Conservation (phyloP, 2,888 invertebrate species). For the Eilema caniola region DNA sequence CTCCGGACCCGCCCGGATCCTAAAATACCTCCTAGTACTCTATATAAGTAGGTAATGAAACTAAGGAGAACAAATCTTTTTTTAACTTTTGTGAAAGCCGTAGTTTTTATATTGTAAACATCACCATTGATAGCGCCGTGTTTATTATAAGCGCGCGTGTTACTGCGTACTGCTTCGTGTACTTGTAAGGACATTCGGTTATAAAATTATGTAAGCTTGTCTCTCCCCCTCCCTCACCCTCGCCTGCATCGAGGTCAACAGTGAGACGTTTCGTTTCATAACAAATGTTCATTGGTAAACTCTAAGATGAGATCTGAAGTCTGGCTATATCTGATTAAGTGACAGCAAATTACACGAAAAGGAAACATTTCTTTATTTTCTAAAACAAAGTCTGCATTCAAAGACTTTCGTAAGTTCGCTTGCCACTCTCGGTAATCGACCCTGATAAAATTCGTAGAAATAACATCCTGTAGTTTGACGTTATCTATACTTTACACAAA, state of each 20-base stretch:
- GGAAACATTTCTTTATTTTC: too few species aligned
- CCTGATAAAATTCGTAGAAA: too few species aligned
- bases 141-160: conserved; percentile 34
- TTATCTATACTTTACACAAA: too few species aligned
- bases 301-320: not conserved
- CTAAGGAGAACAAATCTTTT: conserved; percentile 33
- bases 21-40: conserved; percentile 44
- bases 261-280: not conserved
- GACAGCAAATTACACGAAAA: too few species aligned
- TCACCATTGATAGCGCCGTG: conserved; percentile 37
- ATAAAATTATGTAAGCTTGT: conserved; percentile 2
- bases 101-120: conserved; percentile 26
- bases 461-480: too few species aligned
- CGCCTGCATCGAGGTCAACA: not conserved
- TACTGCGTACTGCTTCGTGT: not conserved
- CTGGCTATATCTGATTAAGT: not conserved
- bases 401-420: too few species aligned
- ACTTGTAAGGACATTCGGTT: conserved; percentile 3
- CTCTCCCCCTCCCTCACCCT: not conserved
- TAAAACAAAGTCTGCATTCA: too few species aligned
- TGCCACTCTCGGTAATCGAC: too few species aligned
- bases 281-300: not conserved
- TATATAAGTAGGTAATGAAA: conserved; percentile 36
- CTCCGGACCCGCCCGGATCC: conserved; percentile 66
- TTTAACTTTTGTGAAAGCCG: conserved; percentile 18